Percentiles rank a stretch among this genome's conserved stretches.
Evolutionary conservation across 2,797 vertebrate genomes (phyloP).

Genomic region (Crenuchus spilurus): DNA sequence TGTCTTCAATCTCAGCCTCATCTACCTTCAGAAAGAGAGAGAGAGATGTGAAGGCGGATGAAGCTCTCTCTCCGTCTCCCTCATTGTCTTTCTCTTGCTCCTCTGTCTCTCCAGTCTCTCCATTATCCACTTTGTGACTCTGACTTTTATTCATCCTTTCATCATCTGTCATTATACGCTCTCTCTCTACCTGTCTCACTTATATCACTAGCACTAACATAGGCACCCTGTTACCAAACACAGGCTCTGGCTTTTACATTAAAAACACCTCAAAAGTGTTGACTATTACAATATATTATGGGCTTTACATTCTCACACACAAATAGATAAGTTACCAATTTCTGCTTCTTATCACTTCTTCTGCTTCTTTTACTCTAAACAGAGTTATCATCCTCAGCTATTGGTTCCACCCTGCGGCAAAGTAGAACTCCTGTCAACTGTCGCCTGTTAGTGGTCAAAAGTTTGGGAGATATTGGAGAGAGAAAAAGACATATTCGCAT

Average conservation of each 20-base stretch:
- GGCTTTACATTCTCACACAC: too few relatives aligned
- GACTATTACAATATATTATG: too few relatives aligned
- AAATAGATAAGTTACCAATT: constrained; percentile 35
- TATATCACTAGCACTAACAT: constrained; percentile 15
- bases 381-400: constrained; percentile 34
- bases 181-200: not conserved
- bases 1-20: constrained; percentile 43
- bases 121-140: constrained; percentile 3
- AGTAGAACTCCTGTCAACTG: constrained; percentile 17
- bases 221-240: not conserved
- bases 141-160: not conserved
- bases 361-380: constrained; percentile 8
- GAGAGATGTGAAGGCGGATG: too few relatives aligned
- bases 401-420: constrained; percentile 35
- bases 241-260: not conserved
- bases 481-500: too few relatives aligned
- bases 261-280: too few relatives aligned
- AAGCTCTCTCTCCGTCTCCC: constrained; percentile 19
- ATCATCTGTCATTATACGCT: constrained; percentile 2
- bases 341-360: constrained; percentile 31
- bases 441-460: not conserved
- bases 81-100: not conserved
- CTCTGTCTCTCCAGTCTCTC: not conserved
- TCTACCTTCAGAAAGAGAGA: constrained; percentile 32
- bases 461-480: not conserved